Conservation (phyloP, 2,797 vertebrate genomes). For the Sebastolobus altivelis region DNA sequence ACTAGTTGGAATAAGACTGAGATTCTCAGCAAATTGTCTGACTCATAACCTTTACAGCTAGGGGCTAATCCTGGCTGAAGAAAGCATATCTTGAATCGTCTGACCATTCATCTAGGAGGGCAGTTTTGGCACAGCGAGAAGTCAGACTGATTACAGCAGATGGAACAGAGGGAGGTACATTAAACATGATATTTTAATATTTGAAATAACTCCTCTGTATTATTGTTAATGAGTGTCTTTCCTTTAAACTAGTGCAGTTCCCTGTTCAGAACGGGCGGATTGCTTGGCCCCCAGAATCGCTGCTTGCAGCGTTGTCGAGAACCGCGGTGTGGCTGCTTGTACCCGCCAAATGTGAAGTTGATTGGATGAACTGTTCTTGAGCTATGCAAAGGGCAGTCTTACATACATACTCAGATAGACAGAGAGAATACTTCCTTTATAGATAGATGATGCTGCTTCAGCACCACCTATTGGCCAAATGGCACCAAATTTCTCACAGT, state of each 20-base stretch:
- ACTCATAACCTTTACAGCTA: constrained; percentile 63
- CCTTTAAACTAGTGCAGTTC: not conserved
- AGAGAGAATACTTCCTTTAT: no score
- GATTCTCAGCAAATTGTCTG: constrained; percentile 58
- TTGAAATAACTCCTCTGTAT: not conserved
- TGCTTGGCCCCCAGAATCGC: no score
- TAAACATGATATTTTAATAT: constrained; percentile 11
- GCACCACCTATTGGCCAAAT: no score
- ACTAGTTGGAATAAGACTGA: constrained; percentile 59
- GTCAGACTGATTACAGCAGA: constrained; percentile 11
- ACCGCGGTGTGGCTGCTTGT: no score
- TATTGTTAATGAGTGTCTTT: not conserved
- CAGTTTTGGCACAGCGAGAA: constrained; percentile 14
- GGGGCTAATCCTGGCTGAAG: constrained; percentile 53
- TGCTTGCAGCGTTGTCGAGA: no score
- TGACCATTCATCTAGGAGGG: constrained; percentile 27
- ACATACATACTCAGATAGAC: no score
- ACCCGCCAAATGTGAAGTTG: no score
- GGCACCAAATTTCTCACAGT: no score
- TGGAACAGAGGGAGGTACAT: not conserved
- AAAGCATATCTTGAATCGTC: constrained; percentile 44
- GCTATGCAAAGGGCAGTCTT: no score
- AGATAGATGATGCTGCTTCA: no score
- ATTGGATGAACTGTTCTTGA: no score
- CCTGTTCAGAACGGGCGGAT: no score